Base-by-base conservation (phyloP, 2,113 vertebrate genomes). In the Psilopsiagon aurifrons region DNA sequence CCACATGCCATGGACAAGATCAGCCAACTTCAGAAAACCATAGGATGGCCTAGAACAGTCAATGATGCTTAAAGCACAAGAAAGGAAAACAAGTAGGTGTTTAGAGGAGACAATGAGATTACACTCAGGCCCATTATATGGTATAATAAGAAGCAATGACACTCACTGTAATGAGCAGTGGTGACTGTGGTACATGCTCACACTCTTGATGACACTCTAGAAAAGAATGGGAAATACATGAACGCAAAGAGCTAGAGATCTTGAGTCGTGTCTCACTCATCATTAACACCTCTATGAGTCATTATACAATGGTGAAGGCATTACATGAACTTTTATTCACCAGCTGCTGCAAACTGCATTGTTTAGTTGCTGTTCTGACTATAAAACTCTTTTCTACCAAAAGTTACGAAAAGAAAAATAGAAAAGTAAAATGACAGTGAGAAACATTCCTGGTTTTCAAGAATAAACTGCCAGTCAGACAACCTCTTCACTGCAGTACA, bases 281-380 rank as follows among this genome's bases (percentile, higher is more conserved):
- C 63, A 74, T 92, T 95, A 94, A 85, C 71, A 92, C 75, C 71
- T 86, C 4, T 46, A 39, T 94, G 91, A 95, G 71, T 96, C 82
- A 96, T 88, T 88, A 90, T 60, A 86, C 78, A 27, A 51, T n/a
- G 18, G 49, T 28, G 10, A 90, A 93, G 71, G 75, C 8, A 46
- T 66, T 83, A 55, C 8, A 43, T 74, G 67, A 90, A 86, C 43
- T 83, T 88, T 60, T 77, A 70, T 83, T 86, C 64, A 46, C 54
- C 91, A 16, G 63, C n/a, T 78, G 20, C 43, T 83, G 71, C 14
- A 83, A 94, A 88, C 18, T 70, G 55, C 64, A 55, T 91, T 88
- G 71, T 93, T 95, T 81, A 78, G 79, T 39, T 83, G 67, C 57
- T 88, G 17, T 92, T 94, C 75, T 95, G 39, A 27, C n/a, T 68